phyloP scores from a whole-genome alignment of 2,888 invertebrate species.

The Glyphotaelius pellucidus region DNA sequence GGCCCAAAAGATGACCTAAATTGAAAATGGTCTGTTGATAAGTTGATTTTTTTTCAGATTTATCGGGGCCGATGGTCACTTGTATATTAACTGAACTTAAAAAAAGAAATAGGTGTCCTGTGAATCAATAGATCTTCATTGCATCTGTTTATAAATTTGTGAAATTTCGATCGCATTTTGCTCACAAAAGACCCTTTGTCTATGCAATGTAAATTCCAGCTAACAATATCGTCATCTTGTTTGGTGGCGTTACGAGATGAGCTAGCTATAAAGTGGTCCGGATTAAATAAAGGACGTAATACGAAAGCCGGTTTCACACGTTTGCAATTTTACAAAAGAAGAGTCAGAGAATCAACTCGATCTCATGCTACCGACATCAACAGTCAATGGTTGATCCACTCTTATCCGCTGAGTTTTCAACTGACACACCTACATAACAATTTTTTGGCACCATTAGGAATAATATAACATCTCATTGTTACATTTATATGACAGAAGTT shows the following conservation, averaged over 20 bases:
- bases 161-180: neutral
- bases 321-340: neutral
- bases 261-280: neutral
- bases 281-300: too few species aligned
- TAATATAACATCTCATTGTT: too few species aligned
- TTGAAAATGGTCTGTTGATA: too few species aligned
- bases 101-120: too few species aligned
- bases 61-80: too few species aligned
- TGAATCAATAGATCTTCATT: neutral
- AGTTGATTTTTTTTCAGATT: too few species aligned
- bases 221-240: neutral
- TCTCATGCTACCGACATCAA: neutral
- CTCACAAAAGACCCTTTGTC: neutral
- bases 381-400: too few species aligned
- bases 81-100: too few species aligned
- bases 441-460: too few species aligned
- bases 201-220: neutral
- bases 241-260: neutral
- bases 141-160: neutral
- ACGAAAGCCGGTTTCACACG: neutral
- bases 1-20: too few species aligned
- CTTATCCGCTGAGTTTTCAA: neutral
- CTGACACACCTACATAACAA: neutral
- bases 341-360: neutral
- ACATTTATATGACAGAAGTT: too few species aligned